Conservation (phyloP, 2,113 vertebrate genomes). For the Cryptoleucopteryx plumbea region DNA sequence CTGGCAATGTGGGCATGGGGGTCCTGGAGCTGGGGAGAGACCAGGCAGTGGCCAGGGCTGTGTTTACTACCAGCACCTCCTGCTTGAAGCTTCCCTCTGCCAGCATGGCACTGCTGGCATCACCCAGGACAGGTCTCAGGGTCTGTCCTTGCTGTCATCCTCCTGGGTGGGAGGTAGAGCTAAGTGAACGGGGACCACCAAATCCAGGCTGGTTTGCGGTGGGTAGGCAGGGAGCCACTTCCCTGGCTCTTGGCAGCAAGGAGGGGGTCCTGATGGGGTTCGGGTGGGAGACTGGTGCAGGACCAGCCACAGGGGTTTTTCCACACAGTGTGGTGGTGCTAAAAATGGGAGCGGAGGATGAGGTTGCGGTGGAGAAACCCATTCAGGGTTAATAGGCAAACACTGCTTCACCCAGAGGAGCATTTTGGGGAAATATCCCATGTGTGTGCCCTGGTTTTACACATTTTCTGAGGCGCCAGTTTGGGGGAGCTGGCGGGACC, state of each 20-base stretch:
- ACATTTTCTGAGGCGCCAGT: rapidly evolving
- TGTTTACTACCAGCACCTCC: background rate
- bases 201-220: background rate
- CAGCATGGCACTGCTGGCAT: background rate
- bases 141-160: background rate
- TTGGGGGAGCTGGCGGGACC: background rate
- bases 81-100: background rate
- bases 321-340: rapidly evolving
- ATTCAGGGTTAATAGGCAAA: background rate
- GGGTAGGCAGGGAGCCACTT: background rate
- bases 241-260: rapidly evolving
- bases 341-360: background rate
- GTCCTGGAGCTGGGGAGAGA: background rate
- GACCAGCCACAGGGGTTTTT: rapidly evolving
- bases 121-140: rapidly evolving
- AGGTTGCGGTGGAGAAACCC: background rate
- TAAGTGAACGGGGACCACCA: background rate
- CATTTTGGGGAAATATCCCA: background rate
- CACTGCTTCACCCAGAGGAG: background rate
- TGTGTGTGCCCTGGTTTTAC: background rate
- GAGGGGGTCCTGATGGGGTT: background rate
- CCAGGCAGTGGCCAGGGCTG: background rate
- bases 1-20: background rate
- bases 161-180: background rate
- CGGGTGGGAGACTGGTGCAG: background rate